A percentile compares a stretch with the other conserved stretches of the same genome.
These are phyloP conservation scores for Narcine bancroftii DNA, from an alignment of 2,113 vertebrate species.

Conservation along the genomic window DNA sequence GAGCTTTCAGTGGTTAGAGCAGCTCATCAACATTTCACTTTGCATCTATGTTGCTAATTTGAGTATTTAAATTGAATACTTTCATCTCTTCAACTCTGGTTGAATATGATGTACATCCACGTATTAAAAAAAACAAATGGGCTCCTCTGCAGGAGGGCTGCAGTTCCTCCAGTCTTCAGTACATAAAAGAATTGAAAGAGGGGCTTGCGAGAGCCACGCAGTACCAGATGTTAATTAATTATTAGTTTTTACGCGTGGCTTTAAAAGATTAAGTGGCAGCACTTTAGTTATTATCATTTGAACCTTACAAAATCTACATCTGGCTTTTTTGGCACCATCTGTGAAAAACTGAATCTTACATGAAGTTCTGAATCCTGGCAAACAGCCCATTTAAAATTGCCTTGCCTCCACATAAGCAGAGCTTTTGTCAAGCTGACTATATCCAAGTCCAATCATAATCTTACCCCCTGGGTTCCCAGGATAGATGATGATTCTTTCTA, in stretches of 20 bases:
- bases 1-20: neutral
- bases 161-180: conserved; percentile 19
- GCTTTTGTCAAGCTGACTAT: neutral
- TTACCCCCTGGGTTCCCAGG: neutral
- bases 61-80: neutral
- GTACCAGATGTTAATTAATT: conserved; percentile 34
- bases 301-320: conserved; percentile 33
- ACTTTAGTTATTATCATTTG: conserved; percentile 33
- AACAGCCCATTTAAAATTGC: conserved; percentile 14
- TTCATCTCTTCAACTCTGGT: neutral
- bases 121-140: conserved; percentile 15
- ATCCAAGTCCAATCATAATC: neutral
- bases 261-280: conserved; percentile 34
- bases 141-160: neutral
- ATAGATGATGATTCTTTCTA: neutral
- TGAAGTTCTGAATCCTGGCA: conserved; percentile 9
- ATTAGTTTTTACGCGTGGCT: conserved; percentile 25
- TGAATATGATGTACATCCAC: conserved; percentile 17
- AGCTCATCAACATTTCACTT: conserved; percentile 5
- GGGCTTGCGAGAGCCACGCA: neutral
- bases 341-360: conserved; percentile 1
- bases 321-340: conserved; percentile 32
- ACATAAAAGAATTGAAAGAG: conserved; percentile 24
- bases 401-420: conserved; percentile 4
- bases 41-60: too few relatives aligned